A percentile compares a stretch with the other conserved stretches of the same genome.
phyloP scores from a whole-genome alignment of 2,797 vertebrate genomes.

The Buceros bicornis region DNA sequence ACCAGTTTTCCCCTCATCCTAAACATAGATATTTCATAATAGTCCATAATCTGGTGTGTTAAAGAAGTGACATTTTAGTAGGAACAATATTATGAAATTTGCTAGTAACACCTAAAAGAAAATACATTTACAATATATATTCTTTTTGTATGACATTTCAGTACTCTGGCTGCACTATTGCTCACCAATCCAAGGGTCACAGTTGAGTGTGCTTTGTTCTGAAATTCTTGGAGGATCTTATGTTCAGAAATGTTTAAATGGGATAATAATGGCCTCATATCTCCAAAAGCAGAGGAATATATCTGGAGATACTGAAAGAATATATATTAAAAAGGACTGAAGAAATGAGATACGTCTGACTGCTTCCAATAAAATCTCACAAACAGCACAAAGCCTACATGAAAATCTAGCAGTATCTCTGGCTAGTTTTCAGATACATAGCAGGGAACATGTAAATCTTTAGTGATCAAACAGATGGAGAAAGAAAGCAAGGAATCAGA shows the following conservation, averaged over 20 bases:
- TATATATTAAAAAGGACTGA: background rate
- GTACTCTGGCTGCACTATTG: background rate
- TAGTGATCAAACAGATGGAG: background rate
- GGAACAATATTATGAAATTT: background rate
- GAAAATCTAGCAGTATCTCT: conserved; percentile 15
- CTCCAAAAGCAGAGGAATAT: conserved; percentile 2
- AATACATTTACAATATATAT: background rate
- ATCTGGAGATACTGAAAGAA: background rate
- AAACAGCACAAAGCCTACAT: background rate
- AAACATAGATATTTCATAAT: background rate
- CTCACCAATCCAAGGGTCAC: background rate
- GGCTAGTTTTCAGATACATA: background rate
- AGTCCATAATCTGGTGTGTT: background rate
- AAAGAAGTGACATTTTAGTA: background rate
- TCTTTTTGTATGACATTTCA: background rate
- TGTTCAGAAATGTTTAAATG: background rate
- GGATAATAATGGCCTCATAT: background rate
- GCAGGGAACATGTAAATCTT: conserved; percentile 11
- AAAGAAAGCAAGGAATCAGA: conserved; percentile 6
- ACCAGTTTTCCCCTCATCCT: background rate
- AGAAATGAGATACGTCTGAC: background rate
- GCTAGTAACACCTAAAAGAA: background rate
- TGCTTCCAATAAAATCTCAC: background rate
- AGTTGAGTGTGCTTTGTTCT: background rate
- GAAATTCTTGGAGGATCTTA: background rate